phyloP scores from a whole-genome alignment of 2,888 invertebrate species.

The Ophonus ardosiacus region DNA sequence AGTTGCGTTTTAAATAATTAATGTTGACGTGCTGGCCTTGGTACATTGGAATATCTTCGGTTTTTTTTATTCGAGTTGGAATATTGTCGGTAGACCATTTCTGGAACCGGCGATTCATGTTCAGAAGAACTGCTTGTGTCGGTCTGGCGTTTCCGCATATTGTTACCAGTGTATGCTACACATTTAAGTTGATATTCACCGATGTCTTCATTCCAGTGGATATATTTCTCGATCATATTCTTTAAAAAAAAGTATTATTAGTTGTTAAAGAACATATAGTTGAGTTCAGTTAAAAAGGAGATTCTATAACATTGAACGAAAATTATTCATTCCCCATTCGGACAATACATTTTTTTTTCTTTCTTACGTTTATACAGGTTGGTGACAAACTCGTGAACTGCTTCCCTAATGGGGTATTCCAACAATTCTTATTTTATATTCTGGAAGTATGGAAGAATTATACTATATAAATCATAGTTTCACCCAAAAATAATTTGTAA shows the following conservation, averaged over 20 bases:
- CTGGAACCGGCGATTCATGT: slow-evolving; percentile 68
- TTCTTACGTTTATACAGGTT: too few relatives aligned
- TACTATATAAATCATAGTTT: too few relatives aligned
- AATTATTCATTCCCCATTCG: too few relatives aligned
- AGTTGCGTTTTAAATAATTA: slow-evolving; percentile 10
- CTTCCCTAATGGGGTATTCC: too few relatives aligned
- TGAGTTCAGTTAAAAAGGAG: too few relatives aligned
- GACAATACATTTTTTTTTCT: too few relatives aligned
- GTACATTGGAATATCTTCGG: slow-evolving; percentile 69
- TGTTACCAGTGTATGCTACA: slow-evolving; percentile 99
- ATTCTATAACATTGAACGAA: too few relatives aligned
- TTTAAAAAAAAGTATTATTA: slow-evolving; percentile 72
- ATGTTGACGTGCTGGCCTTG: slow-evolving; percentile 67
- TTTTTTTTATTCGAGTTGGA: slow-evolving; percentile 22
- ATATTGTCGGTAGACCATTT: slow-evolving; percentile 35
- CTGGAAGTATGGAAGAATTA: too few relatives aligned
- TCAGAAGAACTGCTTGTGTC: slow-evolving; percentile 73
- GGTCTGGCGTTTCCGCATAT: slow-evolving; percentile 88
- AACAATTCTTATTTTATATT: too few relatives aligned
- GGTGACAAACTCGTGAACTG: too few relatives aligned
- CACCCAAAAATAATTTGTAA: too few relatives aligned
- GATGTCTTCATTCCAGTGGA: slow-evolving; percentile 98
- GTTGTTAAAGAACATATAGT: too few relatives aligned
- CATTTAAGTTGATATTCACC: slow-evolving; percentile 99
- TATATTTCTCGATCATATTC: slow-evolving; percentile 93